These are phyloP conservation scores for Lobophora halterata DNA, from an alignment of 2,888 invertebrate species.

Conservation along the genomic window DNA sequence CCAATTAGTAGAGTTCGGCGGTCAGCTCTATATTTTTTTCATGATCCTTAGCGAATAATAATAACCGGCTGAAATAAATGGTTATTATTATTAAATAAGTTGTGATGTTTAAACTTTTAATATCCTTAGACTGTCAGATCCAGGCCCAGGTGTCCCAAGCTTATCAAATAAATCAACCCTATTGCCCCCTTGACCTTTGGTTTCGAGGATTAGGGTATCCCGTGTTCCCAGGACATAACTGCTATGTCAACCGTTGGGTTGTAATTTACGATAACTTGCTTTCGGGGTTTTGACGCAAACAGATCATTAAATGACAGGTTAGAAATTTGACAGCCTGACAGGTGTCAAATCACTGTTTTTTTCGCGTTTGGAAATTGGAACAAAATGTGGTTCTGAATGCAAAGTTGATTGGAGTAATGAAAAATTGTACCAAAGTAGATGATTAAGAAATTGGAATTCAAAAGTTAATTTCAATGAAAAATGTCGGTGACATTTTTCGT, in stretches of 20 bases:
- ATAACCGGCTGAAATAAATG: too few species aligned
- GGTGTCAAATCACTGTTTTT: constrained; percentile 11
- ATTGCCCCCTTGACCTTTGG: constrained; percentile 45
- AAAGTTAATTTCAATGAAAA: constrained; percentile 4
- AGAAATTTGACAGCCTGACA: constrained; percentile 21
- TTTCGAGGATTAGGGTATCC: constrained; percentile 43
- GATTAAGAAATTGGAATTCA: too few species aligned
- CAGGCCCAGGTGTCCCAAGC: constrained; percentile 42
- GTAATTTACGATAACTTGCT: constrained; percentile 15
- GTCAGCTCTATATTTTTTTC: too few species aligned
- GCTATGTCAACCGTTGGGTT: constrained; percentile 18
- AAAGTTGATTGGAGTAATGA: too few species aligned
- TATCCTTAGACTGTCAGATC: constrained; percentile 6
- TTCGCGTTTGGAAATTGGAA: too few species aligned
- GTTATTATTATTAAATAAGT: too few species aligned
- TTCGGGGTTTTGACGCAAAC: constrained; percentile 17
- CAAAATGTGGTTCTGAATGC: too few species aligned
- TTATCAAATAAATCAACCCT: constrained; percentile 46
- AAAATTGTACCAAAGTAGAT: too few species aligned
- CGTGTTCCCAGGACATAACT: constrained; percentile 44
- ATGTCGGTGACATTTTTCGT: constrained; percentile 1
- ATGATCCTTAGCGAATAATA: too few species aligned
- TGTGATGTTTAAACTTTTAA: too few species aligned
- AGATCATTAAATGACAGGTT: constrained; percentile 13
- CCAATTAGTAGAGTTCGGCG: constrained; percentile 9